Conservation (phyloP, 2,113 vertebrate species). For the Paracyprichromis sp. region DNA sequence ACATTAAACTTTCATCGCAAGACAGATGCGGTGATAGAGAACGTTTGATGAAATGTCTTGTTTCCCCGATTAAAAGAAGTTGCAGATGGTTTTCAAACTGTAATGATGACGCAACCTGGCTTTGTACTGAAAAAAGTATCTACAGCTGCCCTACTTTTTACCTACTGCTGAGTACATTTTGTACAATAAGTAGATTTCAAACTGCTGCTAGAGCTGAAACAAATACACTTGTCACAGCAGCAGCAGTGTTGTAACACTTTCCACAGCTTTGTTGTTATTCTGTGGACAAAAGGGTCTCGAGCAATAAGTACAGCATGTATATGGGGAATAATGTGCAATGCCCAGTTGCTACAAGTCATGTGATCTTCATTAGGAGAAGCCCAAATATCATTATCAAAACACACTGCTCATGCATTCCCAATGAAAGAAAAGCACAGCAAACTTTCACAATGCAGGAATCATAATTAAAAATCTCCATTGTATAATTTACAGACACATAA, state of each 20-base stretch:
- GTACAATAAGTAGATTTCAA: neutral
- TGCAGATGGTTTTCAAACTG: neutral
- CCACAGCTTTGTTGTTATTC: conserved; percentile 11
- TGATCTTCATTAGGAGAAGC: conserved; percentile 32
- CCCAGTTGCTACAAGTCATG: neutral
- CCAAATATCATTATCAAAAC: conserved; percentile 46
- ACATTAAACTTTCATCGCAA: neutral
- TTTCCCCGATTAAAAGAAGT: neutral
- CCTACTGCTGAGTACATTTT: accelerated
- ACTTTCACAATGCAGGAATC: conserved; percentile 38
- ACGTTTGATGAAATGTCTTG: neutral
- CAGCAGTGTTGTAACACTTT: neutral
- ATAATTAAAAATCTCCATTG: conserved; percentile 62
- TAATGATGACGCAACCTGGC: neutral
- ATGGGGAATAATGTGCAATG: neutral
- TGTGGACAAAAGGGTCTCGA: conserved; percentile 13
- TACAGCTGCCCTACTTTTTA: neutral
- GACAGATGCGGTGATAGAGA: neutral
- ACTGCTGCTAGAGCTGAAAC: neutral
- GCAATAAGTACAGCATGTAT: conserved; percentile 18
- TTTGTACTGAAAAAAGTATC: neutral
- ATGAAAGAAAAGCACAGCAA: conserved; percentile 32
- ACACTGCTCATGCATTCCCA: conserved; percentile 51
- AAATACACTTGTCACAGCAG: neutral
- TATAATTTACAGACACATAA: conserved; percentile 29